These are phyloP conservation scores for Mionectes macconnelli DNA, from an alignment of 2,113 vertebrate genomes.

Conservation along the genomic window DNA sequence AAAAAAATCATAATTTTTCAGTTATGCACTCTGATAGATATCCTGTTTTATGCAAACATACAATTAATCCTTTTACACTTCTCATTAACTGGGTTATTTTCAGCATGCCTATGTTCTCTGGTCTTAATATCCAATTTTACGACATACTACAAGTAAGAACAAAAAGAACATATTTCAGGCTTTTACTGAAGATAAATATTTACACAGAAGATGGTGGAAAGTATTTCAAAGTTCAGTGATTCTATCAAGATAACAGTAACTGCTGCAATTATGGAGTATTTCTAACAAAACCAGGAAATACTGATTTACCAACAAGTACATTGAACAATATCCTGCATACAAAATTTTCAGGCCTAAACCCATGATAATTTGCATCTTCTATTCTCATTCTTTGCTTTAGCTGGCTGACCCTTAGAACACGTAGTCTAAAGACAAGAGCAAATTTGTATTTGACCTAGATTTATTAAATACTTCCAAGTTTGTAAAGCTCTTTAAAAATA, in stretches of 20 bases:
- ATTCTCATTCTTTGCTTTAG: not conserved
- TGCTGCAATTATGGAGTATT: not conserved
- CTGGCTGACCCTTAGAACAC: not conserved
- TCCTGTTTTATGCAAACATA: not conserved
- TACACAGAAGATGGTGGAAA: not conserved
- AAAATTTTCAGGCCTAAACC: not conserved
- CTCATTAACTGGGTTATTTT: not conserved
- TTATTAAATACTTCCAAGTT: slow-evolving; percentile 31
- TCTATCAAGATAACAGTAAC: not conserved
- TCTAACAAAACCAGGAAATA: not conserved
- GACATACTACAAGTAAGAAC: not conserved
- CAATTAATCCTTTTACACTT: not conserved
- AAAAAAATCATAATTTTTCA: not conserved
- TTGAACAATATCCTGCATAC: not conserved
- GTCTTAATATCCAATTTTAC: not conserved
- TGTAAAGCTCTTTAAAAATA: slow-evolving; percentile 41
- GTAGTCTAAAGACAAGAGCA: not conserved
- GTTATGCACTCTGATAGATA: not conserved
- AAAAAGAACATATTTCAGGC: not conserved
- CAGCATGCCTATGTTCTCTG: not conserved
- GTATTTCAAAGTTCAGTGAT: not conserved
- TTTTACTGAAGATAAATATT: not conserved
- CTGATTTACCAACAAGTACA: not conserved
- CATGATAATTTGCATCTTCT: not conserved
- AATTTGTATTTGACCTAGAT: not conserved